Evolutionary conservation across 2,113 vertebrate species (phyloP), one percentile per base, ranked within the genome.

Genomic region (Sakesphorus luctuosus): DNA sequence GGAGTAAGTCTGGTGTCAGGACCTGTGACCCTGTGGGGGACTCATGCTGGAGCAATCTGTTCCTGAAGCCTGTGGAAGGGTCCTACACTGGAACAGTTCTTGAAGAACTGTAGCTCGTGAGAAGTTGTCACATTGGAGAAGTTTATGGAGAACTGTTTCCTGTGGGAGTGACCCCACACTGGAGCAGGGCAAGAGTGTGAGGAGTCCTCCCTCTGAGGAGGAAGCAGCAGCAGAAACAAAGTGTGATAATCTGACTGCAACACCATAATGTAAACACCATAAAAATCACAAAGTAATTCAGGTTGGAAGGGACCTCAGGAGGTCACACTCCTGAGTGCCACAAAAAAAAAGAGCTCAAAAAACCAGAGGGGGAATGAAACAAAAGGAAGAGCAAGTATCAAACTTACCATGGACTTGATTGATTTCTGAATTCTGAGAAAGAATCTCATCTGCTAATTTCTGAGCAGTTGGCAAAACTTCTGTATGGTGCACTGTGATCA

Each of bases 341-440:
- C 18, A 74, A 66, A n/a, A 20, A 43, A 92, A 40, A 40, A 40
- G 38, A 78, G 5, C 28, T 71, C 46, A 84, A 63, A 63, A 66
- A 4, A 18, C 80, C 79, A 82, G 66, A 91, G 38, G 38, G 28
- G 63, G 55, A 93, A 91, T 50, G 14, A 95, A 89, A 33, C 47
- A 95, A 89, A 61, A 78, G 44, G 14, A 87, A 74, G 94, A 83
- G 84, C 2, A 56, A 53, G 38, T 33, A 89, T 66, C 63, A 56
- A 93, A 98, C 99, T 99, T 94, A 99, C 99, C 99, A 72, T 99
- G 99, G 82, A 99, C 99, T 98, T 99, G 99, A 98, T 99, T 99
- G 98, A 99, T 99, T 98, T 99, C 99, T 11, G 99, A 99, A 98
- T 99, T 99, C 97, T 99, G 99, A 28, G 99, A 99, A 94, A 99